Evolutionary conservation across 2,888 invertebrate genomes (phyloP).

Genomic region (Dromius quadrimaculatus): DNA sequence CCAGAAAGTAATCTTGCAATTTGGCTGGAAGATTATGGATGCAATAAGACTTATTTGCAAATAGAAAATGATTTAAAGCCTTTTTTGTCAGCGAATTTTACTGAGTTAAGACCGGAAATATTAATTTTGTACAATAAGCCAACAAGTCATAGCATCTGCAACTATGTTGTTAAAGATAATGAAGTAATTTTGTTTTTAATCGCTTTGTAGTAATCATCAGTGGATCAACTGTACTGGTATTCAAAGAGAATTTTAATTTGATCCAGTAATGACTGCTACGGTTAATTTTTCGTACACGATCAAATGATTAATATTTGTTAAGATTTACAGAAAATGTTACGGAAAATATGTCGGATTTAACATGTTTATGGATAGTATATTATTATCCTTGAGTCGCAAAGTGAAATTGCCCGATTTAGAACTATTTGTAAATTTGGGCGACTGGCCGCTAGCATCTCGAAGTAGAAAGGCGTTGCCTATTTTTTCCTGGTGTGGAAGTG

Average conservation of each 20-base stretch:
- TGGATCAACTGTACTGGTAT: too few relatives aligned
- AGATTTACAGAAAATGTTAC: slow-evolving; percentile 88
- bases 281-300: neutral
- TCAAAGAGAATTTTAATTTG: too few relatives aligned
- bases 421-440: slow-evolving; percentile 92
- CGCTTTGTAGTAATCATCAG: neutral
- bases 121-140: slow-evolving; percentile 75
- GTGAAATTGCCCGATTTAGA: slow-evolving; percentile 87
- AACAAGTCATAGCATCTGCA: slow-evolving; percentile 87
- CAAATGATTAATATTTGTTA: slow-evolving; percentile 38
- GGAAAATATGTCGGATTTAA: slow-evolving; percentile 96
- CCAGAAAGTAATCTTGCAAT: slow-evolving; percentile 73
- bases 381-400: slow-evolving; percentile 86
- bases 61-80: slow-evolving; percentile 78
- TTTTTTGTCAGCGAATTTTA: slow-evolving; percentile 80
- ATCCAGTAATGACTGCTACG: too few relatives aligned
- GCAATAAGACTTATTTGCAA: slow-evolving; percentile 74
- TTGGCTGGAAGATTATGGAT: slow-evolving; percentile 79
- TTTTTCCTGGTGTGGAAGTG: slow-evolving; percentile 97
- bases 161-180: slow-evolving; percentile 88
- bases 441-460: slow-evolving; percentile 86
- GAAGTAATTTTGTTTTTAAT: slow-evolving; percentile 64
- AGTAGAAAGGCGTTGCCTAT: slow-evolving; percentile 75
- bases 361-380: slow-evolving; percentile 91
- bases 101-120: slow-evolving; percentile 73